Base-by-base conservation (phyloP, 2,888 invertebrate species). In the Pachydiplax longipennis region DNA sequence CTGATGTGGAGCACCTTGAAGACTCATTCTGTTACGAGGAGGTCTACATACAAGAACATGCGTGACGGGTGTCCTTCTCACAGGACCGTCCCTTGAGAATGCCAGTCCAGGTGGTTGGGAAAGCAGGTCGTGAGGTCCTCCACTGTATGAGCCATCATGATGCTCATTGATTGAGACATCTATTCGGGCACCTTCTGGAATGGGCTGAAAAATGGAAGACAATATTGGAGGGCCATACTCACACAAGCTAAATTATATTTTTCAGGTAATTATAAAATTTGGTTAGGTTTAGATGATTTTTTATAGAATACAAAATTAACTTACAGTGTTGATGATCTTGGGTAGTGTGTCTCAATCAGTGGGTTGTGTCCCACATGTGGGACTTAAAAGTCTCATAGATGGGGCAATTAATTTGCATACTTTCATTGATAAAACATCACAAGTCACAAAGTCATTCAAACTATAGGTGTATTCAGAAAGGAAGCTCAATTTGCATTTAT, bases 141-240 rank as follows among this genome's bases (percentile, higher is more conserved):
- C 99, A 18, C 98, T 97, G 94, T 99, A 99, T 0, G 98, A 98
- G 0, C 99, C 99, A 94, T 99, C 99, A 94, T 98, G 99, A 91
- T 97, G 95, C 94, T 99, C 98, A 94, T 99, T 99, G 92, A 99
- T 97, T 0, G 98, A 97, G 1, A 99, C 99, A 94, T 99, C 99
- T 92, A 99, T 97, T 91, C 98, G 96, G 80, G 98, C 98, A 91
- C 98, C 97, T 92, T 96, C 95, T 0, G 96, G 94, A 92, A 97
- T 96, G 61, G 97, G 97, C 96, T 96, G 93, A 22, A 93, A 92
- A 15, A 35, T 31, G 12, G 31, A 10, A 25, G 13, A 0, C 5
- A 3, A 1, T 31, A 73, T 31, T 73, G 13, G 53, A 53, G 18
- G 1, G 3, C 18, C 18, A 18, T 5, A 1, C 2, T 53, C 15